phyloP scores from a whole-genome alignment of 1,140 invertebrate genomes.

The Proales similis region DNA sequence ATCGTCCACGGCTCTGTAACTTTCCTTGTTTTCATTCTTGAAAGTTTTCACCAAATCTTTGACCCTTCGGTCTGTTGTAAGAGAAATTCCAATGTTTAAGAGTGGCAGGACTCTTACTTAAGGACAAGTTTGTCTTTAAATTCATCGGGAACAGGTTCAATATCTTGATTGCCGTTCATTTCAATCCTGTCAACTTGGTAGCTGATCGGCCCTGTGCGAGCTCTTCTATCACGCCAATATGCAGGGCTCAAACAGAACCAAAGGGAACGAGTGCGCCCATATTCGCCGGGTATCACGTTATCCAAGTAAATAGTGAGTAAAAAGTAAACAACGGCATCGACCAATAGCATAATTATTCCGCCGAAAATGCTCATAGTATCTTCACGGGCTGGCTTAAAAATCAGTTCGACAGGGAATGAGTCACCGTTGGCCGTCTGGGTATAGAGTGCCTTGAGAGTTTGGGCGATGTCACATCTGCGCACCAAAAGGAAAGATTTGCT shows the following conservation, averaged over 20 bases:
- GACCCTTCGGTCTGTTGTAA: constrained; percentile 3
- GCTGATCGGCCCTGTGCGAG: neutral
- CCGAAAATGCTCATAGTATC: constrained; percentile 17
- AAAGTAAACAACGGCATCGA: constrained; percentile 21
- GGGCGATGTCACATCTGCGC: too few species aligned
- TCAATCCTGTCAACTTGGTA: neutral
- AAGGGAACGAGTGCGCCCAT: constrained; percentile 1
- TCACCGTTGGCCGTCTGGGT: constrained; percentile 8
- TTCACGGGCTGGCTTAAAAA: constrained; percentile 19
- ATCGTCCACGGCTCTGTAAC: constrained; percentile 31
- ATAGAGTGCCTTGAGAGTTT: too few species aligned
- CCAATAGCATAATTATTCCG: constrained; percentile 15
- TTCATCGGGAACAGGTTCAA: constrained; percentile 8
- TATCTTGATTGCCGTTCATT: constrained; percentile 3
- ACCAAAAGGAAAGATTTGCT: too few species aligned
- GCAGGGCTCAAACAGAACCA: constrained; percentile 15
- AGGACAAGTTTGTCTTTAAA: constrained; percentile 14
- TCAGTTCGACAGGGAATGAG: constrained; percentile 15
- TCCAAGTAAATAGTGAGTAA: constrained; percentile 34
- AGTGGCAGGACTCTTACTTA: constrained; percentile 44
- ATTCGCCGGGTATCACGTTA: constrained; percentile 29
- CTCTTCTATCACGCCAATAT: constrained; percentile 50
- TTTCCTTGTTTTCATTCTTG: constrained; percentile 33
- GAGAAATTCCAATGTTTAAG: too few species aligned
- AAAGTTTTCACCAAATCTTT: constrained; percentile 21